Base-by-base conservation (phyloP, 2,797 vertebrate species). In the Hemitrygon akajei region DNA sequence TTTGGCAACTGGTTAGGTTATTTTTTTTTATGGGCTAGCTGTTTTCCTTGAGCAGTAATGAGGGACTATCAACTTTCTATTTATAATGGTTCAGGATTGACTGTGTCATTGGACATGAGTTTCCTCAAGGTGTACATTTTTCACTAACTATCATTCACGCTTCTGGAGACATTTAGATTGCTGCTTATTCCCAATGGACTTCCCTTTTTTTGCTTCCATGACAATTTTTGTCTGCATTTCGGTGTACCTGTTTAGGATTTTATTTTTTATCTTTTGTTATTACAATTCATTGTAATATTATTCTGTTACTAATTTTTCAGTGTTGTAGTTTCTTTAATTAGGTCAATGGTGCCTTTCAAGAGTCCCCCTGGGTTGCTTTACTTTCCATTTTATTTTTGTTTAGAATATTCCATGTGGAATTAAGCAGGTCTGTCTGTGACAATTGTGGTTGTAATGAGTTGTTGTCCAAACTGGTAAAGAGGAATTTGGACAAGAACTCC, bases 401-500 rank as follows among this genome's bases (percentile, higher is more conserved):
- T 47, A 47, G 4, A 1, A 47, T 47, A 47, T 47, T 16, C 56
- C 18, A 1, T 69, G 63, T 73, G 20, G 63, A 73, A 60, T 71
- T 71, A 40, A 91, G 27, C n/a, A 71, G 47, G 11, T n/a, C 37
- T 91, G 89, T 91, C 40, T 47, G 66, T 92, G 34, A 40, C 20
- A 66, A 12, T 4, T 47, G 66, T 27, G 9, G 10, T 47, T 73
- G 66, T 91, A 91, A 91, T 91, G 69, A 91, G 37, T 91, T 91
- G 58, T 71, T 91, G 66, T 69, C 66, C 89, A 91, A 27, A 20
- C 89, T 91, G 66, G 63, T 91, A 73, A 47, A 91, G 34, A 22
- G 69, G 66, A 73, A 34, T 71, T 2, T 47, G 47, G 47, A 47
- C 47, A 47, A 47, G 2, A 47, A 47, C 47, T 47, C 47, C 47